Evolutionary conservation across 2,797 vertebrate genomes (phyloP).

Genomic region (Tokudaia muenninki): DNA sequence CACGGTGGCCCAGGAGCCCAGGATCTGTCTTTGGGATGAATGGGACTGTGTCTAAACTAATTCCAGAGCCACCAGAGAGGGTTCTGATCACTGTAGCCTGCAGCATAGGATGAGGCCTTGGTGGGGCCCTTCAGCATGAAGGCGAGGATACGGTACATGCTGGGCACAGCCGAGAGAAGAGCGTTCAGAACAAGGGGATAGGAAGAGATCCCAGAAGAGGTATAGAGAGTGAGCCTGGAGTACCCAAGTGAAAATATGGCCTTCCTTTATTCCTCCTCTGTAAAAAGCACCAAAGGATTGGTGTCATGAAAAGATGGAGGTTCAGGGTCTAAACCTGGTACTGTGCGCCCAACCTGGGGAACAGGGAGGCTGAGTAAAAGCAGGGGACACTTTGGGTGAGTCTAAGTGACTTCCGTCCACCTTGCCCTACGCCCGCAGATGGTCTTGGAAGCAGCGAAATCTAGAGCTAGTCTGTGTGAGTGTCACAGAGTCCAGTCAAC

Average conservation of each 20-base stretch:
- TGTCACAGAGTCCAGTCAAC: background rate
- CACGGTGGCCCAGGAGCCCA: background rate
- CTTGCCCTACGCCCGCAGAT: background rate
- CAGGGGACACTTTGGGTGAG: background rate
- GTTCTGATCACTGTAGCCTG: background rate
- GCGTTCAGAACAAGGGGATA: background rate
- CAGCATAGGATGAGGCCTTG: background rate
- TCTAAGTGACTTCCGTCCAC: background rate
- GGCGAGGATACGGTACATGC: background rate
- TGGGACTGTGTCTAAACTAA: background rate
- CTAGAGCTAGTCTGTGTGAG: background rate
- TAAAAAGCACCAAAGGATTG: background rate
- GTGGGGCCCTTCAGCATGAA: background rate
- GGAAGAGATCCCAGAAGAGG: background rate
- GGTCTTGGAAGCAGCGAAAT: background rate
- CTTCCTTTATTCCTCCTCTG: background rate
- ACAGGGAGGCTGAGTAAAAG: background rate
- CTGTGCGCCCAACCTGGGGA: background rate
- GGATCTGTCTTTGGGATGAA: background rate
- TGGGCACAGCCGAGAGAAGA: background rate
- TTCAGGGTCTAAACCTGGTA: background rate
- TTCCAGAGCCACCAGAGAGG: background rate
- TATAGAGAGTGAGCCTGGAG: background rate
- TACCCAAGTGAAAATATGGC: background rate
- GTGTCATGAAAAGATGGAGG: background rate